Evolutionary conservation across 2,113 vertebrate species (phyloP), one percentile per base, ranked within the genome.

Genomic region (Hassar affinis): DNA sequence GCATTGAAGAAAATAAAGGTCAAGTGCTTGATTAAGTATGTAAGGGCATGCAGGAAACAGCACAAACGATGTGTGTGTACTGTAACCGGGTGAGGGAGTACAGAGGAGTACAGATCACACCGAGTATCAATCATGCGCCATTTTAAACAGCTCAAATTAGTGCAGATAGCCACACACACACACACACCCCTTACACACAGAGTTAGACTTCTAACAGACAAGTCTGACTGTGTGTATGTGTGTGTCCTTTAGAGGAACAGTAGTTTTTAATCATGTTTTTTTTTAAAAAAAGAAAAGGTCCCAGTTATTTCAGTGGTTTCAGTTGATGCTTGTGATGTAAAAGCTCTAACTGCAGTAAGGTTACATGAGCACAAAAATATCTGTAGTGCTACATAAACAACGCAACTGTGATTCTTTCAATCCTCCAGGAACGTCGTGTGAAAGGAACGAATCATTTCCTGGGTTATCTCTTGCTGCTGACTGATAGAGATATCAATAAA

Each of bases 331-430:
- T 74, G 75, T 84, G 78, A 79, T n/a, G 49, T 81, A 52, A 52
- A 54, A 56, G 33, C 42, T 52, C 0, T 66, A 27, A 56, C 54
- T 71, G 54, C 62, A 71, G 72, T 79, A 56, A 54, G 78, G 78
- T 80, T 57, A 79, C 56, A 64, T 57, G 79, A 81, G 75, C 79
- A 85, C 78, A 84, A 76, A 71, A 80, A 51, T 80, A 33, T 56
- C 49, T 81, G 33, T 72, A 81, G 66, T 72, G 80, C 49, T 30
- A 27, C 66, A 35, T 71, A 42, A 18, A 11, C 64, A 30, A 20
- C 59, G 42, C 81, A 61, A 52, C 79, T 84, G 85, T 80, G 57
- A 57, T 79, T n/a, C n/a, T n/a, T n/a, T n/a, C n/a, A n/a, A n/a
- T 56, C 79, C 80, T 83, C 74, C 49, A 78, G 59, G 33, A 33